Evolutionary conservation across 2,888 invertebrate species (phyloP).

Genomic region (Smittia sp.): DNA sequence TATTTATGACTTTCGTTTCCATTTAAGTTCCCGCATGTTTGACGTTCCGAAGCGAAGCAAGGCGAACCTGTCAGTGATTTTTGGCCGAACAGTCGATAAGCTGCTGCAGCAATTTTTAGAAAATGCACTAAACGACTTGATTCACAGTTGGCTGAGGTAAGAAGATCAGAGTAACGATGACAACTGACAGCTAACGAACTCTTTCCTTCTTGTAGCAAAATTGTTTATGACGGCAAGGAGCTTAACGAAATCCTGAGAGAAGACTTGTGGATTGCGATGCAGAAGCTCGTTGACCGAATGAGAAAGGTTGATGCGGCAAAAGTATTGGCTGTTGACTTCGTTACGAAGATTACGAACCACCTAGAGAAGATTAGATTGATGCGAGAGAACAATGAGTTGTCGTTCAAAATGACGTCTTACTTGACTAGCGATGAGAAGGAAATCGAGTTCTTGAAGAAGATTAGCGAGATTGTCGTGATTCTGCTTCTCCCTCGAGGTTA

Average conservation of each 20-base stretch:
- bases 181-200: neutral
- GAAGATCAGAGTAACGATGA: conserved; percentile 52
- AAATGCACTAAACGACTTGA: conserved; percentile 74
- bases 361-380: conserved; percentile 79
- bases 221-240: conserved; percentile 66
- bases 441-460: conserved; percentile 73
- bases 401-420: conserved; percentile 63
- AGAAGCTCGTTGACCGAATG: conserved; percentile 70
- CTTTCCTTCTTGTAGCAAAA: conserved; percentile 52
- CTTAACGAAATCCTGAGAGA: conserved; percentile 67
- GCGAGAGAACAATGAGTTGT: conserved; percentile 57
- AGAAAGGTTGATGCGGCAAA: conserved; percentile 76
- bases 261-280: conserved; percentile 79
- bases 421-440: conserved; percentile 71
- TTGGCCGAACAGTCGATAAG: conserved; percentile 79
- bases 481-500: conserved; percentile 79
- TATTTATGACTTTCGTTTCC: neutral
- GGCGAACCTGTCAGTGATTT: conserved; percentile 70
- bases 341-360: conserved; percentile 76
- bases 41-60: conserved; percentile 52
- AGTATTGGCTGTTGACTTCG: conserved; percentile 77
- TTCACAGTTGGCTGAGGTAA: conserved; percentile 65
- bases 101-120: conserved; percentile 80
- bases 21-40: conserved; percentile 50
- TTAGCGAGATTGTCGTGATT: conserved; percentile 79